Percentiles rank a stretch among this genome's conserved stretches.
phyloP scores from a whole-genome alignment of 2,888 invertebrate genomes.

The Coleophora flavipennella region DNA sequence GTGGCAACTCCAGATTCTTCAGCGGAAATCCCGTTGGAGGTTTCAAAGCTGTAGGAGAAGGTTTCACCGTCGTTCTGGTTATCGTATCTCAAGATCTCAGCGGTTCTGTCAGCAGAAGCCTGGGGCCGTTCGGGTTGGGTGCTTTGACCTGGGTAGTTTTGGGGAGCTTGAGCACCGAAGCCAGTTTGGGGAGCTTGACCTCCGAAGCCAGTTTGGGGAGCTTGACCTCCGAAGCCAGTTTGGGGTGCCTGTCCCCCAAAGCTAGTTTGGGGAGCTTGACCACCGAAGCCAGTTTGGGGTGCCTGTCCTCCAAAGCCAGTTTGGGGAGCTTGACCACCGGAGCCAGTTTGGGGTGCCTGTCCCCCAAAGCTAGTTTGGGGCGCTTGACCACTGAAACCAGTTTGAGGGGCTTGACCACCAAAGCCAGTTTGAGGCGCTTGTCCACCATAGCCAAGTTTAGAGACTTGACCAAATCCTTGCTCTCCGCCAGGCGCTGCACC shows the following conservation, averaged over 20 bases:
- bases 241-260: conserved; percentile 12
- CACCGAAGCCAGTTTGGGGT: conserved; percentile 2
- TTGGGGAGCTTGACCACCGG: conserved; percentile 5
- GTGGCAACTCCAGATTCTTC: conserved; percentile 60
- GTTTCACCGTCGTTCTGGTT: conserved; percentile 56
- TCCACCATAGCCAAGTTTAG: conserved; percentile 6
- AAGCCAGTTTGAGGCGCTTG: neutral
- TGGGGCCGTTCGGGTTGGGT: conserved; percentile 49
- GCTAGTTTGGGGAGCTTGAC: conserved; percentile 14
- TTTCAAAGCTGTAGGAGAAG: conserved; percentile 55
- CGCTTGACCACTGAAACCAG: conserved; percentile 4
- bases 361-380: conserved; percentile 5
- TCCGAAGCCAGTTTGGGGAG: conserved; percentile 2
- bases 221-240: conserved; percentile 4
- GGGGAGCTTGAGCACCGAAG: conserved; percentile 16
- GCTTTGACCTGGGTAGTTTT: no score
- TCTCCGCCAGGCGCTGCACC: conserved; percentile 13
- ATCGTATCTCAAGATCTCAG: conserved; percentile 50
- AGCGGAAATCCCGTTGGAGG: conserved; percentile 60
- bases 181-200: conserved; percentile 15
- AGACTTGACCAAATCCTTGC: conserved; percentile 13
- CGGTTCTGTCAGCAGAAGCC: conserved; percentile 45
- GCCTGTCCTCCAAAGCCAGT: conserved; percentile 6
- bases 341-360: conserved; percentile 1
- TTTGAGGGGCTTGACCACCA: neutral